Evolutionary conservation across 35 echinoderm and acorn worm genomes (phyloP).

Genomic region (Nesometra sesokonis): DNA sequence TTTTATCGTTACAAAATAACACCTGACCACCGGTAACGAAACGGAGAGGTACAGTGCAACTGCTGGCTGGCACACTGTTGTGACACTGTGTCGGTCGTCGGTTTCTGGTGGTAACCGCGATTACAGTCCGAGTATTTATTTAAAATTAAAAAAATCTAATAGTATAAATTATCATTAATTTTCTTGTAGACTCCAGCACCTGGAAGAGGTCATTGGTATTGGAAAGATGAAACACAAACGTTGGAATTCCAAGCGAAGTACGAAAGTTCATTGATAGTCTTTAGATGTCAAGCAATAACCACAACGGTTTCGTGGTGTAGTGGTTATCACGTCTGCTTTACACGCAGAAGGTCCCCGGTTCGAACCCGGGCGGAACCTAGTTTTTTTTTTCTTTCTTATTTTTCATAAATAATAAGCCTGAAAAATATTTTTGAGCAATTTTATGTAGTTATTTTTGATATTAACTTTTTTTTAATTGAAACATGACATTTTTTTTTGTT

Average conservation of each 20-base stretch:
- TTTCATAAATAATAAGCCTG: background rate
- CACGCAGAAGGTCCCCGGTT: conserved; percentile 99
- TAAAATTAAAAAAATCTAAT: too few species aligned
- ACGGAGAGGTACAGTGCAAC: too few species aligned
- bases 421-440: too few species aligned
- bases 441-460: too few species aligned
- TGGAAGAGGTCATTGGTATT: conserved; percentile 62
- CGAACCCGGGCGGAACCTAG: conserved; percentile 85
- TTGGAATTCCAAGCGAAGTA: conserved; percentile 75
- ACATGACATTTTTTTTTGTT: too few species aligned
- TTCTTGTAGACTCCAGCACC: conserved; percentile 32
- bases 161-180: conserved; percentile 14
- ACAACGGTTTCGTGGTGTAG: conserved; percentile 75
- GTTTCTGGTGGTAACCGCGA: too few species aligned
- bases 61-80: too few species aligned
- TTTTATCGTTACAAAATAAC: too few species aligned
- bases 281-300: background rate
- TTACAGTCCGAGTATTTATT: too few species aligned
- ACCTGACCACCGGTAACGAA: too few species aligned
- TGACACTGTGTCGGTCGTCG: too few species aligned
- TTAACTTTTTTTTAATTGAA: too few species aligned
- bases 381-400: conserved; percentile 28
- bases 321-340: conserved; percentile 99
- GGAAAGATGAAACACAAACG: conserved; percentile 79
- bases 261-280: background rate